Conservation (phyloP, 2,797 vertebrate genomes). For the Chiropotes sagulatus region DNA sequence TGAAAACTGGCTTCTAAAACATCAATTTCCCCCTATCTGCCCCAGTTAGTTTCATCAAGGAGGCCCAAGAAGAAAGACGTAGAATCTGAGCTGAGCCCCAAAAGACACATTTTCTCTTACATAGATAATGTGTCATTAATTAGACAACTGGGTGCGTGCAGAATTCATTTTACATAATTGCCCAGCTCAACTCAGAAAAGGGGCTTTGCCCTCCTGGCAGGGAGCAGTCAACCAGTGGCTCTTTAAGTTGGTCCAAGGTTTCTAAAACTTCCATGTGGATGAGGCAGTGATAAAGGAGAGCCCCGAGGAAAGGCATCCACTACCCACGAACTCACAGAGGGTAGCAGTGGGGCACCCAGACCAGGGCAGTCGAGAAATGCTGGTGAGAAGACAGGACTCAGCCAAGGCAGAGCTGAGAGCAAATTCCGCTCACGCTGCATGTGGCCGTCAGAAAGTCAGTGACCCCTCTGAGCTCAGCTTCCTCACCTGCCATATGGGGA, state of each 20-base stretch:
- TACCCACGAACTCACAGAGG: neutral
- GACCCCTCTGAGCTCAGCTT: neutral
- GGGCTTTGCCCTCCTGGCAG: neutral
- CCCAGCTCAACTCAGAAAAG: neutral
- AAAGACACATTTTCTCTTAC: neutral
- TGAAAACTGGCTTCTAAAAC: neutral
- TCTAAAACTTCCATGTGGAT: neutral
- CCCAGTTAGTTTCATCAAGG: neutral
- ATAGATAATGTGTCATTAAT: neutral
- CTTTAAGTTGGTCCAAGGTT: neutral
- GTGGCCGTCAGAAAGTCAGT: neutral
- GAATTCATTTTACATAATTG: neutral
- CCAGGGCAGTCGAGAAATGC: neutral
- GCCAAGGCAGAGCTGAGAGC: neutral
- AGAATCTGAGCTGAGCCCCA: neutral
- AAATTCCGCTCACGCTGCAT: rapidly evolving
- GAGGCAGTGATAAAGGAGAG: neutral
- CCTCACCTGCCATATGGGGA: neutral
- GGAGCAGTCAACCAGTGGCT: neutral
- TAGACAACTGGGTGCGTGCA: neutral
- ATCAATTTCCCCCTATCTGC: neutral
- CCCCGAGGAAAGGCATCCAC: neutral
- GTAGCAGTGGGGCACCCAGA: rapidly evolving
- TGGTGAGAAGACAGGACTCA: neutral
- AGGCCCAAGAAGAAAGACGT: neutral